Percentiles rank a stretch among this genome's conserved stretches.
These are phyloP conservation scores for Poliocrania exsul DNA, from an alignment of 2,797 vertebrate genomes.

Conservation along the genomic window DNA sequence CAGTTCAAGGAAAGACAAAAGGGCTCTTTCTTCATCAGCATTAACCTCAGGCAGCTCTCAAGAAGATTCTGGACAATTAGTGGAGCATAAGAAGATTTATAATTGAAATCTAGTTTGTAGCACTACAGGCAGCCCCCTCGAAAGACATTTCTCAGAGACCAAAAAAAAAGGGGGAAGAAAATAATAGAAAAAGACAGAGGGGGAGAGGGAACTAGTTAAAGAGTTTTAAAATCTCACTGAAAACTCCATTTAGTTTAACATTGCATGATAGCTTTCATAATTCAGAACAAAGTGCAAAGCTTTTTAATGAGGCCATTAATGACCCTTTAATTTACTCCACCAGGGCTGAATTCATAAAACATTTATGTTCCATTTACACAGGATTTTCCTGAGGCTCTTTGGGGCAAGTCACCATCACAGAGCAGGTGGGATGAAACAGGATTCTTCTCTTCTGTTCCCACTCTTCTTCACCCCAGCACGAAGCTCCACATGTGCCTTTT, in stretches of 20 bases:
- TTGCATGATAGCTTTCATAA: slow-evolving; percentile 68
- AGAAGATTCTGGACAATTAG: slow-evolving; percentile 72
- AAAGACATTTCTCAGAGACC: slow-evolving; percentile 45
- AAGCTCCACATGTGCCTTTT: neutral
- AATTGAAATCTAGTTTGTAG: slow-evolving; percentile 66
- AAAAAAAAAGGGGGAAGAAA: neutral
- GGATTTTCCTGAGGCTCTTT: slow-evolving; percentile 69
- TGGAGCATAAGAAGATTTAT: slow-evolving; percentile 58
- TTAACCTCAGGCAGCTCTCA: slow-evolving; percentile 63
- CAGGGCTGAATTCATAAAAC: slow-evolving; percentile 76
- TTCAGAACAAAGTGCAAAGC: slow-evolving; percentile 69
- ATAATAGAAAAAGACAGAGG: neutral
- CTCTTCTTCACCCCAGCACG: neutral
- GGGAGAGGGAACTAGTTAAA: slow-evolving; percentile 46
- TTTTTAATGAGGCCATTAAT: slow-evolving; percentile 77
- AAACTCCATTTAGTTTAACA: slow-evolving; percentile 60
- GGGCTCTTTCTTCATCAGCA: slow-evolving; percentile 47
- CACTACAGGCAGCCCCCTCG: slow-evolving; percentile 47
- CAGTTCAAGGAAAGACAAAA: slow-evolving; percentile 54
- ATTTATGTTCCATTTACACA: slow-evolving; percentile 73
- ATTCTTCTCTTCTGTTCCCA: neutral
- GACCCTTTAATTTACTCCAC: slow-evolving; percentile 76
- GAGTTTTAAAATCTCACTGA: slow-evolving; percentile 29
- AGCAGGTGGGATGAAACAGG: slow-evolving; percentile 40
- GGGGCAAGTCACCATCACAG: slow-evolving; percentile 46